Evolutionary conservation across 1,140 invertebrate genomes (phyloP), one percentile per base, ranked within the genome.

Genomic region (Drosophila malerkotliana): DNA sequence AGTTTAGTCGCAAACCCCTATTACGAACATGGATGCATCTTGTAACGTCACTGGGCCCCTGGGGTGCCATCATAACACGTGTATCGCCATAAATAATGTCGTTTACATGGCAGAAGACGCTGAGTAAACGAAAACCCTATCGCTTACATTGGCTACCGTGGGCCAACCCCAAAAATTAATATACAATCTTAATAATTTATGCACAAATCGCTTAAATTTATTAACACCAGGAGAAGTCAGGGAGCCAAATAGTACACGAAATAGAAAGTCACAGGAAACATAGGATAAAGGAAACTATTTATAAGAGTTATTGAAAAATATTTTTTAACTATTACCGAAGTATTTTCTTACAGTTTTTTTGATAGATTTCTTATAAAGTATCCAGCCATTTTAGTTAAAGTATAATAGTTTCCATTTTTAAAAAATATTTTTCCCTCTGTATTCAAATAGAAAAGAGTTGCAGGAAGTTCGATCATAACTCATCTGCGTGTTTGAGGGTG

Each of bases 1-100:
- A 32, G 15, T 59, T 63, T 32, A 9, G 21, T 28, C 10, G 7
- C n/a, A 14, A 34, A 6, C 21, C n/a, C 14, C 6, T 54, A 58
- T 51, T 24, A 21, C 45, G 51, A 60, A 72, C 61, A 80, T 72
- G 57, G 54, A 32, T 45, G 60, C 10, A 34, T 59, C 44, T 61
- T 56, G 56, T 69, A 68, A 3, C 39, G 37, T 15, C 47, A 32
- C 49, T 61, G 44, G 58, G 67, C 53, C 80, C 81, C 80, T 63
- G 72, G 80, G 81, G 80, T 84, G 80, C 56, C 67, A 80, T 84
- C 81, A 64, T 73, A 84, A 83, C 79, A 83, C 80, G 80, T 84
- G 80, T 79, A 84, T 73, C 45, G 47, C 67, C 61, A 84, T 84
- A 84, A 84, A 84, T 84, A 84, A 77, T 79, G 62, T 39, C 45